Evolutionary conservation across 2,888 invertebrate species (phyloP), one percentile per base, ranked within the genome.

Genomic region (Blomia tropicalis): DNA sequence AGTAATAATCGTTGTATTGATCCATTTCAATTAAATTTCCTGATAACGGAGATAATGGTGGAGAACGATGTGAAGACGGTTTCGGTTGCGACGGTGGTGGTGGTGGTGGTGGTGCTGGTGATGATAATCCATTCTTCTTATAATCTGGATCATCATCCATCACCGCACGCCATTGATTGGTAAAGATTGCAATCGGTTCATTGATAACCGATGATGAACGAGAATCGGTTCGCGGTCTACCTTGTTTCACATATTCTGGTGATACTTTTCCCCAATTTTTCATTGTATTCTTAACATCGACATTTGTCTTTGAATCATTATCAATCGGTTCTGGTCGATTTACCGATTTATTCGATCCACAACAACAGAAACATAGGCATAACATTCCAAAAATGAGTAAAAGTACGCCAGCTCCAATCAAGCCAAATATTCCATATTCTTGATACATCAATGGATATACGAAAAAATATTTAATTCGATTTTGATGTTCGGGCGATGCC

Each of bases 301-400:
- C 29, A 22, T 2, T 19, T 22, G 17, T 54, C 17, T 5, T 30
- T 19, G 22, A 5, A 19, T 47, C 22, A 27, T 30, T 25, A 5
- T 51, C 22, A n/a, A n/a, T n/a, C n/a, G n/a, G n/a, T n/a, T n/a
- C n/a, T n/a, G n/a, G n/a, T n/a, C n/a, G n/a, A n/a, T n/a, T n/a
- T n/a, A n/a, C n/a, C n/a, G n/a, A n/a, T 25, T 56, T 56, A 4
- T 14, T 4, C 56, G n/a, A 11, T 56, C n/a, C 17, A 51, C 43
- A 62, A 58, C 62, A 62, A 31, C 62, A 58, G 29, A 43, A 62
- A 27, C 58, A 58, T 23, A 62, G 30, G 22, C 58, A 62, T 11
- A 43, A 29, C 0, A 58, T 5, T 31, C 29, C 25, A 27, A 56
- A 27, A 25, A 56, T n/a, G 1, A 62, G 19, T 7, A 59, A 7